Evolutionary conservation across 2,888 invertebrate genomes (phyloP), one percentile per base, ranked within the genome.

Genomic region (Leucophenga maculata): DNA sequence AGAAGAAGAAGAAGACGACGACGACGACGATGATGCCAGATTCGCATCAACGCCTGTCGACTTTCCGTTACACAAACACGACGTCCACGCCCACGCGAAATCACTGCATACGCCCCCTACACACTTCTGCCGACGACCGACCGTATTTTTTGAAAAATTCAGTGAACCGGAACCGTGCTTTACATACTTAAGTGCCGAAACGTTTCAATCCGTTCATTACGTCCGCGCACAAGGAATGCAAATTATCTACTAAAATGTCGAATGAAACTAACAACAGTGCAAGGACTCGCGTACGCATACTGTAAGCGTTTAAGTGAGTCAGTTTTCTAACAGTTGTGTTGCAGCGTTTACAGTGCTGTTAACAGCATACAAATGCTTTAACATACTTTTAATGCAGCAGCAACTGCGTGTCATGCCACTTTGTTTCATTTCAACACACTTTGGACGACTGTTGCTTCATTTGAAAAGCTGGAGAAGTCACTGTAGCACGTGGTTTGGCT

Each of bases 171-270:
- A 44, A 1, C 62, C 54, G 55, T 26, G 48, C 13, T 46, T 68
- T 62, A 72, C 75, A 72, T 39, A 39, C 8, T 39, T 11, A 32
- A 32, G 11, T 39, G 39, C 26, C 26, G 26, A 26, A 26, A 26
- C 26, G 26, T 26, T 39, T 39, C 39, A 39, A 64, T 48, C 26
- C 48, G 48, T 22, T n/a, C n/a, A 74, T 73, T 79, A 82, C 80
- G 80, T 81, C 80, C 78, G 71, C 73, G 69, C 75, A 74, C 74
- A 71, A 74, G 78, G 80, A 78, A 81, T 80, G 80, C 79, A 79
- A 80, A 82, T 81, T 79, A 78, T 77, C 77, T 67, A 80, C 80
- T 81, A 70, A 81, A 73, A 67, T 72, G 79, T 20, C 73, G 59
- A n/a, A n/a, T n/a, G 68, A 78, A 72, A 69, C 73, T 59, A 70